Evolutionary conservation across 2,888 invertebrate species (phyloP), one percentile per base, ranked within the genome.

Genomic region (Brachyptera putata): DNA sequence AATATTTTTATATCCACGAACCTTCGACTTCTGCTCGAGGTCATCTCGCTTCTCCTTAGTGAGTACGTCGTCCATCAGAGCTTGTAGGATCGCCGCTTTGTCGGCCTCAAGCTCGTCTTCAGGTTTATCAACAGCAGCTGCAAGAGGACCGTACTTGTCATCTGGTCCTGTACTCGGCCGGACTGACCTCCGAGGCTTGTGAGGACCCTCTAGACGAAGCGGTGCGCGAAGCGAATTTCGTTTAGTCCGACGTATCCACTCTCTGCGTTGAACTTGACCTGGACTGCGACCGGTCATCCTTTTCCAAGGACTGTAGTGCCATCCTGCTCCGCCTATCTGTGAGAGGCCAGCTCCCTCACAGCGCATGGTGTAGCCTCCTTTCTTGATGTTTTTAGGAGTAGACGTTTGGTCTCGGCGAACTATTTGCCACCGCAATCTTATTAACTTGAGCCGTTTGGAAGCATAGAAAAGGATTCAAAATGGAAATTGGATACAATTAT

Each of bases 321-420:
- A 49, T 7, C 3, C 16, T 13, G 24, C 13, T 2, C 48, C 48
- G 5, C 25, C 14, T 13, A 49, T 49, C 25, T 24, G 7, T 2
- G 13, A 7, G 24, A 49, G 24, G 2, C 4, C 48, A 5, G 48
- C 48, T 9, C 22, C 48, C 11, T 57, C 25, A 21, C 43, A 37
- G n/a, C 63, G 61, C 13, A 36, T 26, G 18, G 41, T 53, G 41
- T 63, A 61, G 22, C 37, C 34, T 2, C 48, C 61, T 16, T 46
- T 58, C 21, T 55, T 41, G 7, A n/a, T n/a, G n/a, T n/a, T n/a
- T n/a, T n/a, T n/a, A n/a, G n/a, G n/a, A n/a, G n/a, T n/a, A n/a
- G n/a, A n/a, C n/a, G n/a, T n/a, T n/a, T n/a, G n/a, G n/a, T n/a
- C n/a, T n/a, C n/a, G n/a, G n/a, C n/a, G n/a, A n/a, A n/a, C n/a